Base-by-base conservation (phyloP, 2,113 vertebrate genomes). In the Thunnus maccoyii region DNA sequence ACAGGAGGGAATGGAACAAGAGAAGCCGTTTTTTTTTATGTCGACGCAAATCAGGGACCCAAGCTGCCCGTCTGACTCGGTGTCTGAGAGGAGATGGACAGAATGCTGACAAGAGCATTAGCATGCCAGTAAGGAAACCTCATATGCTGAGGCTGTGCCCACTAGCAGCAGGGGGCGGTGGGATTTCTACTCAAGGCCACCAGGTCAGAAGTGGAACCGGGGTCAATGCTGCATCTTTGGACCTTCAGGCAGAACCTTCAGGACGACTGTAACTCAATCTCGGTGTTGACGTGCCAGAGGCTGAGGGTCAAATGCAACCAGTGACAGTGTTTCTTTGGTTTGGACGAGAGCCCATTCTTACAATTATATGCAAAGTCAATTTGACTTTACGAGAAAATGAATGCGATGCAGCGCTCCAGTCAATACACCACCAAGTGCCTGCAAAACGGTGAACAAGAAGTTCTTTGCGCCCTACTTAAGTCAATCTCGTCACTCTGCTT, bases 51-150 rank as follows among this genome's bases (percentile, higher is more conserved):
- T 51, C 30, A 7, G 41, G 47, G 68, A 47, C 64, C 69, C 13
- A 3, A 61, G 70, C 86, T 84, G 83, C 84, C 68, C n/a, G 78
- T 77, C 78, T 83, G 82, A 84, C 80, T 89, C 88, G 55, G 78
- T 67, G 79, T 86, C 83, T 81, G 82, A 80, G 57, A 50, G 41
- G 74, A 86, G 72, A 91, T 51, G 80, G 85, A 81, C 78, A 82
- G 92, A 92, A 90, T 90, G 89, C 90, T 93, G 91, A 94, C 89
- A 56, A 78, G 85, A 83, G 85, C 62, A 82, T 89, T 83, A 86
- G 80, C 90, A 87, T 91, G 89, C 83, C 83, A 74, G 60, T 44
- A 50, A 90, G 74, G 73, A 83, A 82, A 82, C 73, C 74, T 84
- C 79, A 70, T 77, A 55, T 46, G 81, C 82, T 48, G 82, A 86